These are phyloP conservation scores for Sapayoa aenigma DNA, from an alignment of 2,113 vertebrate species.

Conservation along the genomic window DNA sequence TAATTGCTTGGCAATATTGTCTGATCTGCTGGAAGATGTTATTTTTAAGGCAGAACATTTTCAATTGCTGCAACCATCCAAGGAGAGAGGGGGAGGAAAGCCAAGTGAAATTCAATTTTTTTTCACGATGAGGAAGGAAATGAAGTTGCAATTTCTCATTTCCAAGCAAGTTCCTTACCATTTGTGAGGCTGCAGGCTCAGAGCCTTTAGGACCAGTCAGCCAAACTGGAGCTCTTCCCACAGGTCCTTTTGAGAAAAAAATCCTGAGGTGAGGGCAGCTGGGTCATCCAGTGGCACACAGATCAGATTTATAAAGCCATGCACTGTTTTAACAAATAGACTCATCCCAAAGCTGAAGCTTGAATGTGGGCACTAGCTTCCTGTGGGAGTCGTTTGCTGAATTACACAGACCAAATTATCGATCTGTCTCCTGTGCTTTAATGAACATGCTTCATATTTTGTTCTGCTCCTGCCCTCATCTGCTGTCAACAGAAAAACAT, in stretches of 20 bases:
- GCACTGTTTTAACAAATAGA: not conserved
- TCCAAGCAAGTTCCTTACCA: not conserved
- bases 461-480: not conserved
- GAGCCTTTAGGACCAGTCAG: not conserved
- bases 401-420: not conserved
- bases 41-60: not conserved
- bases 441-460: not conserved
- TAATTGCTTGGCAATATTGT: not conserved
- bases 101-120: not conserved
- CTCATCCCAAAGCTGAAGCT: not conserved
- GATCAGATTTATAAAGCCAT: not conserved
- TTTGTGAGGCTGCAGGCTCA: not conserved
- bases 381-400: fast-evolving
- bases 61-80: not conserved
- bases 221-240: not conserved
- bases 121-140: not conserved
- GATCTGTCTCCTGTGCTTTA: not conserved
- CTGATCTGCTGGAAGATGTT: not conserved
- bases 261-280: not conserved
- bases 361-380: not conserved
- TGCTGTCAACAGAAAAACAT: not conserved
- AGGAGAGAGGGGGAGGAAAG: not conserved
- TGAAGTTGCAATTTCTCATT: not conserved
- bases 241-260: not conserved
- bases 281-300: not conserved